Percentiles rank a stretch among this genome's conserved stretches.
phyloP scores from a whole-genome alignment of 2,888 invertebrate species.

The Timema podura region DNA sequence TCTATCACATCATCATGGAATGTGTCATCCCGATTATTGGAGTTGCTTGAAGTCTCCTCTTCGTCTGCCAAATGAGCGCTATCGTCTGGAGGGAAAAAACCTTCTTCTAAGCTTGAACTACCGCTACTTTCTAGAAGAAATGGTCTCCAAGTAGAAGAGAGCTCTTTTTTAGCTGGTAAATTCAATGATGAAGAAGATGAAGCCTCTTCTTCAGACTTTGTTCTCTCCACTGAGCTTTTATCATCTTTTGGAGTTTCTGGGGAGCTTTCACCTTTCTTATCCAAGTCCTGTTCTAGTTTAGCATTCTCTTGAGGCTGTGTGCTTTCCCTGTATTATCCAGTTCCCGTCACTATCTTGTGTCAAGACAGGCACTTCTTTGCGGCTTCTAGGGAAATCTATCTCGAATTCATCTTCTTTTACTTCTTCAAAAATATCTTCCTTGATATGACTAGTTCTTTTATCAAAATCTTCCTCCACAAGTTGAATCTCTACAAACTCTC shows the following conservation, averaged over 20 bases:
- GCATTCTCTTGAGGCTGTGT: neutral
- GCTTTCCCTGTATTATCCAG: neutral
- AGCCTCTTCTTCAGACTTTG: conserved; percentile 30
- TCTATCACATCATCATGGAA: conserved; percentile 73
- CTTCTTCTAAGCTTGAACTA: conserved; percentile 81
- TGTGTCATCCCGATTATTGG: conserved; percentile 44
- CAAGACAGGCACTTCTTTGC: conserved; percentile 27
- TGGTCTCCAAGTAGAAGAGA: conserved; percentile 77
- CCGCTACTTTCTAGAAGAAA: conserved; percentile 82
- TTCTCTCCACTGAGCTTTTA: conserved; percentile 20
- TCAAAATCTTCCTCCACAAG: conserved; percentile 43
- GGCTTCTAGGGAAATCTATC: conserved; percentile 28
- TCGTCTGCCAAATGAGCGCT: conserved; percentile 51
- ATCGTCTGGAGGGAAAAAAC: conserved; percentile 68
- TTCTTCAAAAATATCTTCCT: conserved; percentile 49
- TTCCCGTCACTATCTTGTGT: conserved; percentile 40
- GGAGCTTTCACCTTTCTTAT: conserved; percentile 20
- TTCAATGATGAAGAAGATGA: conserved; percentile 38
- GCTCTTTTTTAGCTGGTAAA: conserved; percentile 53
- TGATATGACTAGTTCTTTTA: conserved; percentile 45
- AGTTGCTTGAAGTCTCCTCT: conserved; percentile 52
- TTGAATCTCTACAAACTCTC: conserved; percentile 48
- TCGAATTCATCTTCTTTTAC: conserved; percentile 48
- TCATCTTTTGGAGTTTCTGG: conserved; percentile 21
- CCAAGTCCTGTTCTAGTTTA: neutral